Base-by-base conservation (phyloP, 2,888 invertebrate species). In the Sminthurides aquaticus region DNA sequence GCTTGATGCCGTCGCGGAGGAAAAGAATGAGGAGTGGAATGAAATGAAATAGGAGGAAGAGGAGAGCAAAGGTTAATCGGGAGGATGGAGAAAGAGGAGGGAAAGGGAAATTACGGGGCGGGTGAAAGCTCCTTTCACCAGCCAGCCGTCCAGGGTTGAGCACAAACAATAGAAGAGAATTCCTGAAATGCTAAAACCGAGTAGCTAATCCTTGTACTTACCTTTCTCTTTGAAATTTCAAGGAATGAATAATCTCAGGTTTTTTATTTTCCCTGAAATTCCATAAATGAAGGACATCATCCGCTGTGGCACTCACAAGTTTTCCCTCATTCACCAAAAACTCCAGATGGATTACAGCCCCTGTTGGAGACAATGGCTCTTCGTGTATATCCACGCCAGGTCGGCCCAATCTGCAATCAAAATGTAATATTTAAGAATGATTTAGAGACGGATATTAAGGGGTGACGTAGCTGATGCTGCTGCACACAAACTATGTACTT, bases 301-400 rank as follows among this genome's bases (percentile, higher is more conserved):
- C 98, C 15, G 93, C 89, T 71, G 97, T 96, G 75, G 92, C 91
- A 60, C 96, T 92, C 75, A 99, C 88, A 74, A 99, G 84, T 65
- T 92, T 92, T 64, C 98, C 99, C 83, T 99, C 98, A 83, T 99
- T 99, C 78, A 96, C 84, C 75, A 98, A 85, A 82, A 99, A 99
- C 79, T 90, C 87, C 75, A 94, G 85, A 81, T 95, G 94, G 74
- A 91, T 84, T 69, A 99, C 92, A 60, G 91, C 88, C 73, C 85
- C 84, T 48, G 64, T 65, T 57, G 71, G 70, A 66, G 49, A 69
- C 77, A 91, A 91, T 82, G 98, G 98, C 68, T 89, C 87, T 67
- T 93, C 87, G 81, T 94, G 91, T 67, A 91, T 89, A 81, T 99
- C 99, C 69, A 99, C 98, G 34, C 98, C 98, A 0, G 98, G 95